Percentiles rank a stretch among this genome's conserved stretches.
phyloP scores from a whole-genome alignment of 2,888 invertebrate species.

The Diachrysia chrysitis region DNA sequence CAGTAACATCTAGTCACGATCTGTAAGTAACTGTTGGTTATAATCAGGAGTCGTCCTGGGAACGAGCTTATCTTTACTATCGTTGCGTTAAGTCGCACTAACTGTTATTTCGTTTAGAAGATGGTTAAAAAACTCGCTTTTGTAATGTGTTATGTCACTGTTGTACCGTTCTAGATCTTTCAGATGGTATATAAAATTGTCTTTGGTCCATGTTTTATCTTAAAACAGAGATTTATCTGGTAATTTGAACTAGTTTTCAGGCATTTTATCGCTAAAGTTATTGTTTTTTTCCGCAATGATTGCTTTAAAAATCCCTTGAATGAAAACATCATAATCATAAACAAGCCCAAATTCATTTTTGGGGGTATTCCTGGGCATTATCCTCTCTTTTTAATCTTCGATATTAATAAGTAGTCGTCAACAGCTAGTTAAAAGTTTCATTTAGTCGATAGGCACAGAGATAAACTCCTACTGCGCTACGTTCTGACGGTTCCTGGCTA shows the following conservation, averaged over 20 bases:
- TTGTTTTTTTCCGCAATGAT: neutral
- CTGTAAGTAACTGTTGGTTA: conserved; percentile 36
- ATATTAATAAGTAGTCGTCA: too few relatives aligned
- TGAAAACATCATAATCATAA: neutral
- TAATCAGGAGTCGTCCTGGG: conserved; percentile 50
- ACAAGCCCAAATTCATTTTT: too few relatives aligned
- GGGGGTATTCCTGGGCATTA: too few relatives aligned
- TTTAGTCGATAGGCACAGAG: too few relatives aligned
- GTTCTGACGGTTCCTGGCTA: too few relatives aligned
- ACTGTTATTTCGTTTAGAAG: conserved; percentile 11
- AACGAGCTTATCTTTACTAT: conserved; percentile 21
- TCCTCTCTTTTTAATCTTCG: too few relatives aligned
- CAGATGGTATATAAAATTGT: neutral
- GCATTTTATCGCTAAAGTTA: neutral
- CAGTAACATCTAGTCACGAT: conserved; percentile 33
- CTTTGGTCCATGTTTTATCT: conserved; percentile 2
- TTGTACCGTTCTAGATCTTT: conserved; percentile 6
- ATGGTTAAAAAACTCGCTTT: neutral
- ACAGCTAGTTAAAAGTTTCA: too few relatives aligned
- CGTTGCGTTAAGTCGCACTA: conserved; percentile 39
- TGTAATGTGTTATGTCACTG: conserved; percentile 19
- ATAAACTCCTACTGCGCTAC: too few relatives aligned
- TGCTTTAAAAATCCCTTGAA: neutral
- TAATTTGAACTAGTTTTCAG: neutral
- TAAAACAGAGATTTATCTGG: neutral